Conservation (phyloP, 1,140 invertebrate genomes). For the Pseudomyrmex gracilis region DNA sequence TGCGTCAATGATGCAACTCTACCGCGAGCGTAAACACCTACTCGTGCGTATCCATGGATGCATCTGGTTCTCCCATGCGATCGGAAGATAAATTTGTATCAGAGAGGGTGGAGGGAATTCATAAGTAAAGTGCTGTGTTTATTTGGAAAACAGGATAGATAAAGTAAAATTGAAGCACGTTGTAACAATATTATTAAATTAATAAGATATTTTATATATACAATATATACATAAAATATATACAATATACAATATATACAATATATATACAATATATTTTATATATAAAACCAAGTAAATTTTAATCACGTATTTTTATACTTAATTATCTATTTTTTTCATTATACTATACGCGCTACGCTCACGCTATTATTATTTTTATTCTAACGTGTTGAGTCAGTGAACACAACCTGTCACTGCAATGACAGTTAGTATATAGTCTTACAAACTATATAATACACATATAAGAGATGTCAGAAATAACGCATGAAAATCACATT, state of each 20-base stretch:
- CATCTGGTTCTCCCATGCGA: conserved; percentile 41
- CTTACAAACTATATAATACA: too few species aligned
- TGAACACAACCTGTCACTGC: too few species aligned
- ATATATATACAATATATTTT: background rate
- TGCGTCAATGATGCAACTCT: conserved; percentile 75
- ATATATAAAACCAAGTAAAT: background rate
- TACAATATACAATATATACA: too few species aligned
- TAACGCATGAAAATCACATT: too few species aligned
- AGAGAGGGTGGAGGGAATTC: conserved; percentile 18
- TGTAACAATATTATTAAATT: background rate
- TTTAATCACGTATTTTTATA: too few species aligned
- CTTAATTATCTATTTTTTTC: background rate
- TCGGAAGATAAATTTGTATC: conserved; percentile 51
- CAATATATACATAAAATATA: background rate
- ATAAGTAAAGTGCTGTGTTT: conserved; percentile 13
- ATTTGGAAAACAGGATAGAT: background rate
- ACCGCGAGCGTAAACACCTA: conserved; percentile 63
- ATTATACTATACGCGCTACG: too few species aligned
- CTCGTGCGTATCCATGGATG: background rate
- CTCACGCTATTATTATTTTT: too few species aligned
- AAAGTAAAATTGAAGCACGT: background rate
- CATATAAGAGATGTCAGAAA: too few species aligned
- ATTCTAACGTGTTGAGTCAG: too few species aligned
- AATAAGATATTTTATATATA: background rate
- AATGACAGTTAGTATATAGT: too few species aligned